Base-by-base conservation (phyloP, 2,888 invertebrate species). In the Ethmia dodecea region DNA sequence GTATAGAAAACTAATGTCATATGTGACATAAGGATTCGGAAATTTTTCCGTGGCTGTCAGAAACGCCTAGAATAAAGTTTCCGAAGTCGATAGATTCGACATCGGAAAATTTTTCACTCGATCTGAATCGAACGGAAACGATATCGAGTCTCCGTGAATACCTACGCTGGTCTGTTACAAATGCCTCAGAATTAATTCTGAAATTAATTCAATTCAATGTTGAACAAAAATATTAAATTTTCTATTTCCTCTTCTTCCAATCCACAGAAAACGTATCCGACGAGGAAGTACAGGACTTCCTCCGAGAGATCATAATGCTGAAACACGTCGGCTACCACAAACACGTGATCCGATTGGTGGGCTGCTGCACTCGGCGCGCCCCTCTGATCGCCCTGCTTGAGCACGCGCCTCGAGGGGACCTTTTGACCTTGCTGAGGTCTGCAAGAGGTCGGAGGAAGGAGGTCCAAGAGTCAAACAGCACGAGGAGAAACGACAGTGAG, bases 381-480 rank as follows among this genome's bases (percentile, higher is more conserved):
- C 94, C 95, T 0, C 88, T 91, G 30, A 89, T 93, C 41, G 91
- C 94, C 45, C 78, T 95, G 5, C 88, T 95, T 72, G 95, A 95
- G 60, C 94, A 91, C 57, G 91, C 94, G 8, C 91, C 93, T 0
- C 89, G 92, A 43, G 95, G 95, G 0, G 93, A 94, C 59, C 77
- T 96, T 35, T 89, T 92, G 31, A 79, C 86, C 0, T 87, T 93
- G 43, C 74, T 93, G 13, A 58, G 88, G 31, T 71, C 87, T 2
- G 83, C 91, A 3, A 63, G 87, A 30, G 76, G 75, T 1, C 62
- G 55, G n/a, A 46, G 76, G 12, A 65, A 59, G 5, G 60, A 52
- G 1, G 53, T n/a, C 9, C 5, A 62, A 8, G 53, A 43, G 5
- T 63, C 64, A 84, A 89, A 32, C 86, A 89, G 61, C 52, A 92